Base-by-base conservation (phyloP, 2,113 vertebrate species). In the Montifringilla adamsi region DNA sequence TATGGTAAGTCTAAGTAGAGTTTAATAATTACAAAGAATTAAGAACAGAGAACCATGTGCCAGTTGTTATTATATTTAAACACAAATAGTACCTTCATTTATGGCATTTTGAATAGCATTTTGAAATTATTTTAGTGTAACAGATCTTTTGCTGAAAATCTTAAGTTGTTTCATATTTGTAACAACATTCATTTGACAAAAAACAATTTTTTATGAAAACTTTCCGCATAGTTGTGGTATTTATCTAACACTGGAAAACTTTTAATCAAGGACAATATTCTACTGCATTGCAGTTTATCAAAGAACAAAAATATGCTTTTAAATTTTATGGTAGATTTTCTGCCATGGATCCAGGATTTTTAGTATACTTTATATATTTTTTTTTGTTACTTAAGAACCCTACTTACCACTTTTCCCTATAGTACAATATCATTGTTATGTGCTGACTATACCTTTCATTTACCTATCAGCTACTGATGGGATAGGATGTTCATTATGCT, bases 281-380 rank as follows among this genome's bases (percentile, higher is more conserved):
- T 66, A 76, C 56, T 66, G 10, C 27, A 80, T 18, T 76, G 46
- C 90, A 27, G 83, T 52, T 67, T 84, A 89, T n/a, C 37, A 47
- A 67, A 94, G 22, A 60, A 79, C 39, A 67, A 88, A 93, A 91
- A 17, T 62, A 52, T 70, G 60, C 1, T 72, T 44, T 92, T 74
- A 49, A 95, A 87, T 89, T 74, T 96, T 84, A 81, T 82, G 20
- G 27, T 31, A 86, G 37, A 64, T 60, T 82, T 96, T 93, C 75
- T 63, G 19, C 67, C 15, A 30, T 33, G 24, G 21, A 47, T 90
- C 13, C 13, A 39, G 28, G 64, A 20, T 66, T 84, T 47, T 82
- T n/a, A 3, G n/a, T 76, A 52, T 16, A 20, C 18, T 8, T 55
- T 31, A 31, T 31, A 41, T 43, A 7, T 43, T 17, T 19, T 53